Base-by-base conservation (phyloP, 2,113 vertebrate species). In the Progne subis region DNA sequence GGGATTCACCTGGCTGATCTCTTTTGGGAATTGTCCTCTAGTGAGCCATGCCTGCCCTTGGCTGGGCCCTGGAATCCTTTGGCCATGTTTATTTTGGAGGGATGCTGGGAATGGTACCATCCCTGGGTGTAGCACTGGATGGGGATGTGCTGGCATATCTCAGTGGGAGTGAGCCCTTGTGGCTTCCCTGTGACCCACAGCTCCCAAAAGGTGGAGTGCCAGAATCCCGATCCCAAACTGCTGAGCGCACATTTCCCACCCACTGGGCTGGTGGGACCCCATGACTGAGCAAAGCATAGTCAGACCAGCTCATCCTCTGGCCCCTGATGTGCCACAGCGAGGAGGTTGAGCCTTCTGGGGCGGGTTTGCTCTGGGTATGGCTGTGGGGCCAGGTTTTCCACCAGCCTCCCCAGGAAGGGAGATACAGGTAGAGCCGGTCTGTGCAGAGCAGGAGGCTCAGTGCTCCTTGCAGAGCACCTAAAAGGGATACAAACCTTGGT, bases 171-270 rank as follows among this genome's bases (percentile, higher is more conserved):
- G 5, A 49, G 46, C 50, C 31, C 25, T 52, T 4, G 19, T 14
- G 75, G 4, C 78, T 37, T 41, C 67, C 60, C 31, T 28, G 46
- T 18, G 46, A 41, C 46, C 17, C 0, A 2, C 49, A 34, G 56
- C 31, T 69, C 65, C 63, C 18, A 5, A 31, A 50, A 5, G 39
- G 41, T 1, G 0, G 34, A 37, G 70, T 3, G 7, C 28, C 29
- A 3, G 2, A 31, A 60, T 49, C 49, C 39, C 21, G 11, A 8
- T 37, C 78, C 12, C 2, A 60, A 78, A 46, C 24, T 67, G 65
- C 94, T 49, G 79, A 69, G 88, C 0, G 0, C 0, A 1, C 0
- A 0, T 39, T 67, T 69, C 50, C 16, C 0, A 0, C 49, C 61
- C 1, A 0, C 55, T 8, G 39, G 18, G 59, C 71, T 69, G 72